Conservation (phyloP, 2,888 invertebrate genomes). For the Smittia aterrima region DNA sequence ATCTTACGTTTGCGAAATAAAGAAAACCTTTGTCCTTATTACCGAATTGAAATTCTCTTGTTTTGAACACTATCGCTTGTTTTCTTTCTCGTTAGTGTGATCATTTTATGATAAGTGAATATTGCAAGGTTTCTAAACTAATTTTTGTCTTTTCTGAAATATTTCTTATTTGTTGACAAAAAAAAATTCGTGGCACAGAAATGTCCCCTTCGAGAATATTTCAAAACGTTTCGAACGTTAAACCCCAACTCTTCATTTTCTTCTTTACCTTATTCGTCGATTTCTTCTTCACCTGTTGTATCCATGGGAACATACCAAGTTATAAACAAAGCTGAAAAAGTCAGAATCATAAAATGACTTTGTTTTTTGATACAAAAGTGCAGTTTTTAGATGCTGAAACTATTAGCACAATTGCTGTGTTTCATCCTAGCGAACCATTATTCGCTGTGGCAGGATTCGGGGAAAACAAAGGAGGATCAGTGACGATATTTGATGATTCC, state of each 20-base stretch:
- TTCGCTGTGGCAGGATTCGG: conserved; percentile 84
- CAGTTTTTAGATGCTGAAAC: conserved; percentile 71
- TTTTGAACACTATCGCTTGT: conserved; percentile 42
- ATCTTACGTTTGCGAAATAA: background rate
- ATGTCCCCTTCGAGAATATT: too few relatives aligned
- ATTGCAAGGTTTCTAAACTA: too few relatives aligned
- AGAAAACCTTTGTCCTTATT: background rate
- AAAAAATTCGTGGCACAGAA: too few relatives aligned
- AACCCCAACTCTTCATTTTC: background rate
- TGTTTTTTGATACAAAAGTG: conserved; percentile 83
- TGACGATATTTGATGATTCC: conserved; percentile 82
- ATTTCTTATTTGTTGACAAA: too few relatives aligned
- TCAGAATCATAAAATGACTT: conserved; percentile 60
- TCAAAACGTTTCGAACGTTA: too few relatives aligned
- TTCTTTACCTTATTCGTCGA: conserved; percentile 1
- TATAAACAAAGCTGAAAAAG: conserved; percentile 7
- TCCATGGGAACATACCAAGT: background rate
- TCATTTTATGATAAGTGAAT: conserved; percentile 4
- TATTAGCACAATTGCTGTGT: conserved; percentile 76
- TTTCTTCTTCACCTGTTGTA: background rate
- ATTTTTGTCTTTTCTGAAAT: too few relatives aligned
- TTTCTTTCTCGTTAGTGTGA: conserved; percentile 37
- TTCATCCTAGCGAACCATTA: conserved; percentile 79
- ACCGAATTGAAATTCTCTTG: conserved; percentile 58
- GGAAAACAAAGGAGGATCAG: conserved; percentile 84